Conservation (phyloP, 1,140 invertebrate genomes). For the Lamellibrachia luymesi region DNA sequence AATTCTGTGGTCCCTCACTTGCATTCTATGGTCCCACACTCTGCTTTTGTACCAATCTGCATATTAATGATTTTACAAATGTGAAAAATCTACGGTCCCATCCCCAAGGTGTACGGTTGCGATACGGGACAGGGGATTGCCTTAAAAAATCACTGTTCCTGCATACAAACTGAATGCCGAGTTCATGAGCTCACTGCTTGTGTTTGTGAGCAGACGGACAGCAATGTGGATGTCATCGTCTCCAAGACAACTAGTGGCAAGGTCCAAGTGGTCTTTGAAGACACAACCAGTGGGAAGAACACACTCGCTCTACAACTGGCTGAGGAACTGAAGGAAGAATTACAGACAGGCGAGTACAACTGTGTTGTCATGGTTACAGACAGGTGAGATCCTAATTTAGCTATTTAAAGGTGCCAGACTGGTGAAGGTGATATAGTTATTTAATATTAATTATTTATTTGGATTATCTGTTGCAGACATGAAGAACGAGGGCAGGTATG, state of each 20-base stretch:
- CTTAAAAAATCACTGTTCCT: too few relatives aligned
- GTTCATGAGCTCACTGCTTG: not conserved
- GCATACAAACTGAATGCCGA: too few relatives aligned
- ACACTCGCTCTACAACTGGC: not conserved
- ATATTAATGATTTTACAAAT: not conserved
- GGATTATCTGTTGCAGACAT: not conserved
- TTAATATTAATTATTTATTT: too few relatives aligned
- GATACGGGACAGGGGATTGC: not conserved
- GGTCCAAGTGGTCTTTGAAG: not conserved
- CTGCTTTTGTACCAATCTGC: too few relatives aligned
- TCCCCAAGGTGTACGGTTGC: not conserved
- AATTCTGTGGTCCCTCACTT: not conserved
- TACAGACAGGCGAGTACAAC: not conserved
- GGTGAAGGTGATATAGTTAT: too few relatives aligned
- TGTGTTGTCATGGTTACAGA: not conserved
- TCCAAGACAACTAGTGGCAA: not conserved
- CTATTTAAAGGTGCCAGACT: too few relatives aligned
- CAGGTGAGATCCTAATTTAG: not conserved
- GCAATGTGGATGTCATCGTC: not conserved
- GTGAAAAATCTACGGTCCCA: not conserved
- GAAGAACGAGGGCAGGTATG: not conserved
- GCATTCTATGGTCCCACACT: not conserved
- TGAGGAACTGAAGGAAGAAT: not conserved
- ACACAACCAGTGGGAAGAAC: not conserved
- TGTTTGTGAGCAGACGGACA: not conserved